These are phyloP conservation scores for Lucilia cuprina DNA, from an alignment of 1,140 invertebrate species.

Conservation along the genomic window DNA sequence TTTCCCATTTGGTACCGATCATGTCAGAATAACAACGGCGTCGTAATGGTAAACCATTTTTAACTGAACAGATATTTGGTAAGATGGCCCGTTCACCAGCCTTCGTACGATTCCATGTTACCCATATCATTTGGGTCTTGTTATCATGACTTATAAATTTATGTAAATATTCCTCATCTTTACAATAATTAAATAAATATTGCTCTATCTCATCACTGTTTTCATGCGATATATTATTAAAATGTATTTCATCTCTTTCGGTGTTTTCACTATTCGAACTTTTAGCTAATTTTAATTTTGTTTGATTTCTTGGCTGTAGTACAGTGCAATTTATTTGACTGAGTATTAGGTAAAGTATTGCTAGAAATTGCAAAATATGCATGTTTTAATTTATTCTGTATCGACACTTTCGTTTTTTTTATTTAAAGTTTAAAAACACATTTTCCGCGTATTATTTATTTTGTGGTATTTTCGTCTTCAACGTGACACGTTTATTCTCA, in stretches of 20 bases:
- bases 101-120: constrained; percentile 12
- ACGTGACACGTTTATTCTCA: background rate
- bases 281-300: background rate
- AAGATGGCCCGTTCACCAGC: background rate
- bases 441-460: constrained; percentile 2
- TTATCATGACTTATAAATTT: background rate
- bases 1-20: background rate
- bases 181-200: background rate
- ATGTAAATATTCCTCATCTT: background rate
- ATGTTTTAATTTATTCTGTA: background rate
- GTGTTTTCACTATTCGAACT: background rate
- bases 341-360: background rate
- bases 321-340: background rate
- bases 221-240: background rate
- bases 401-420: background rate
- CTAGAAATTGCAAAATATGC: background rate
- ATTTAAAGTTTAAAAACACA: background rate
- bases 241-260: background rate
- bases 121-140: background rate
- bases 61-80: constrained; percentile 1
- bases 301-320: background rate
- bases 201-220: background rate
- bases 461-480: background rate
- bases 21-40: background rate
- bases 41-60: constrained; percentile 10